A percentile compares a stretch with the other conserved stretches of the same genome.
These are phyloP conservation scores for Microtus montanus DNA, from an alignment of 2,113 vertebrate genomes.

Conservation along the genomic window DNA sequence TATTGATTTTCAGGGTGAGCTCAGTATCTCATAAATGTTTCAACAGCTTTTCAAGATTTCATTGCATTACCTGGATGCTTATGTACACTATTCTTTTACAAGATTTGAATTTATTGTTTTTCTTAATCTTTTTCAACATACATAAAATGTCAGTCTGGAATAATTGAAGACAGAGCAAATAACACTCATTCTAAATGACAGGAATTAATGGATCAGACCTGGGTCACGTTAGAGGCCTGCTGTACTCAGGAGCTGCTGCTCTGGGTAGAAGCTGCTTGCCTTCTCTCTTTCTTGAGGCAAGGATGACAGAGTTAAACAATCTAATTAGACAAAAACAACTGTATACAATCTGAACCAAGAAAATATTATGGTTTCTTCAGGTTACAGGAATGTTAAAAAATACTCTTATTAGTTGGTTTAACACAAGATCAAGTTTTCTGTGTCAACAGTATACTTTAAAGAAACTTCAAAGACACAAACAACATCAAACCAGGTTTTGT, in stretches of 20 bases:
- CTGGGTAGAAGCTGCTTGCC: neutral
- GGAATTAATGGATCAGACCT: neutral
- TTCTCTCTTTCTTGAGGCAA: neutral
- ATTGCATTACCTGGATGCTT: slow-evolving; percentile 12
- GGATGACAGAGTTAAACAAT: neutral
- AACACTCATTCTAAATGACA: neutral
- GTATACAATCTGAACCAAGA: slow-evolving; percentile 15
- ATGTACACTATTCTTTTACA: neutral
- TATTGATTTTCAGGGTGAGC: neutral
- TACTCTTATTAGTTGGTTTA: neutral
- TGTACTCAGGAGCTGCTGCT: neutral
- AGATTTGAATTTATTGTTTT: slow-evolving; percentile 28
- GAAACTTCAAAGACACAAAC: slow-evolving; percentile 17
- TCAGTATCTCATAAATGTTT: slow-evolving; percentile 24
- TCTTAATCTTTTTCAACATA: slow-evolving; percentile 31
- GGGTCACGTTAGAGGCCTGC: neutral
- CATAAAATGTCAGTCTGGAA: slow-evolving; percentile 26
- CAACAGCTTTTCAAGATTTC: slow-evolving; percentile 11
- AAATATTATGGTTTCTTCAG: neutral
- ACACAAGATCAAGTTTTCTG: neutral
- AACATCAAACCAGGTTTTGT: neutral
- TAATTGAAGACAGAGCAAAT: slow-evolving; percentile 25
- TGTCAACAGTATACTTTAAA: slow-evolving; percentile 35
- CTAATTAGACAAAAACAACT: slow-evolving; percentile 26
- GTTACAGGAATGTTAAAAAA: neutral